These are phyloP conservation scores for Aphrophora alni DNA, from an alignment of 2,888 invertebrate genomes.

Conservation along the genomic window DNA sequence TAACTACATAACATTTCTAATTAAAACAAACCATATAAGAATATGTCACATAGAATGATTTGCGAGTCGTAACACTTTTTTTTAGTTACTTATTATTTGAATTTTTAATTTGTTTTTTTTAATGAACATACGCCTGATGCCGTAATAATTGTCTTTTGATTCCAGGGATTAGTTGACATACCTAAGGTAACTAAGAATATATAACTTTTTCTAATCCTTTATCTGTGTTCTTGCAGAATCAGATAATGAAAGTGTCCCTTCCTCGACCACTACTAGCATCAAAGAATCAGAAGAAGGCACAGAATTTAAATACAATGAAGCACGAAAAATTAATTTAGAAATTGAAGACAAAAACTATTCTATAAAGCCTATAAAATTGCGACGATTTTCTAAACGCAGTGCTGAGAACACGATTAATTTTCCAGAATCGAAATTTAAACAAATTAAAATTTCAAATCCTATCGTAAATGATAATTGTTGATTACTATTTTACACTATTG, in stretches of 20 bases:
- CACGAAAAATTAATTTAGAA: not conserved
- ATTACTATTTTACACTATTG: constrained; percentile 4
- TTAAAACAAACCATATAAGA: too few relatives aligned
- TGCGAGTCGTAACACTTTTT: too few relatives aligned
- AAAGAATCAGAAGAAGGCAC: not conserved
- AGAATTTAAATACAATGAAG: not conserved
- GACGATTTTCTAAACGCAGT: not conserved
- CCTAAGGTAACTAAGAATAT: not conserved
- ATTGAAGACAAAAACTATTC: not conserved
- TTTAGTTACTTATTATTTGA: too few relatives aligned
- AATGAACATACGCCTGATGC: too few relatives aligned
- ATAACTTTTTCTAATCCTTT: not conserved
- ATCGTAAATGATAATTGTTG: not conserved
- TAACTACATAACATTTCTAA: too few relatives aligned
- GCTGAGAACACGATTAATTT: not conserved
- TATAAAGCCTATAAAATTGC: not conserved
- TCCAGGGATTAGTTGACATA: not conserved
- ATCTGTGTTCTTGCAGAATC: constrained; percentile 76
- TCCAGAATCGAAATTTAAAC: not conserved
- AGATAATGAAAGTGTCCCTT: constrained; percentile 74
- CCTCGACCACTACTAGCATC: constrained; percentile 58
- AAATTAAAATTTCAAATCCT: not conserved
- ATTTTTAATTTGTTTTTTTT: too few relatives aligned
- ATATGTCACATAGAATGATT: too few relatives aligned
- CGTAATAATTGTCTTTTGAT: not conserved